Percentiles rank a stretch among this genome's conserved stretches.
These are phyloP conservation scores for Clarias gariepinus DNA, from an alignment of 2,113 vertebrate species.

Conservation along the genomic window DNA sequence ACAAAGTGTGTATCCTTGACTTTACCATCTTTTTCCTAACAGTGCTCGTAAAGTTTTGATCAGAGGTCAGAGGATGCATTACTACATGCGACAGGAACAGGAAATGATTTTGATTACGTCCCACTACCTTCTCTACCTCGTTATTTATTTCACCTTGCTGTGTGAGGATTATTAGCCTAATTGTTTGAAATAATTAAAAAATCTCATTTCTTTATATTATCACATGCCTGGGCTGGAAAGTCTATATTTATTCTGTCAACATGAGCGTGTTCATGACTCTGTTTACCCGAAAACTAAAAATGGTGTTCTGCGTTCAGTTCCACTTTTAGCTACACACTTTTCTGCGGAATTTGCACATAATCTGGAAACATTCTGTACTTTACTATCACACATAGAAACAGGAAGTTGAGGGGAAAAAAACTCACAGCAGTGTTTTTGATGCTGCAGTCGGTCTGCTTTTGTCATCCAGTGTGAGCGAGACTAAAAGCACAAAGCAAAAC, in stretches of 20 bases:
- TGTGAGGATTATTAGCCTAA: not conserved
- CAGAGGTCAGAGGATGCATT: not conserved
- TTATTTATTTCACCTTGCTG: not conserved
- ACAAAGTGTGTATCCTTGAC: not conserved
- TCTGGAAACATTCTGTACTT: not conserved
- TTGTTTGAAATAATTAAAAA: not conserved
- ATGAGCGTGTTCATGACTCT: not conserved
- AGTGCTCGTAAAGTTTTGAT: not conserved
- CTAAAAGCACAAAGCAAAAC: not conserved
- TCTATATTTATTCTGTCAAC: not conserved
- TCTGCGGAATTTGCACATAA: not conserved
- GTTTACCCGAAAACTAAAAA: not conserved
- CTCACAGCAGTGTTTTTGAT: not conserved
- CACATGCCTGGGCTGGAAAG: not conserved
- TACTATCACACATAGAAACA: not conserved
- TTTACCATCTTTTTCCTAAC: not conserved
- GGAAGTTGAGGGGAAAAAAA: not conserved
- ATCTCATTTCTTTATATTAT: not conserved
- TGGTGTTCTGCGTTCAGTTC: not conserved
- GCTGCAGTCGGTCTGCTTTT: not conserved
- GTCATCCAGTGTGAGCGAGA: no score
- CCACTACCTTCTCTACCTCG: not conserved
- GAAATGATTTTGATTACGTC: not conserved
- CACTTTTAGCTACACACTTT: not conserved
- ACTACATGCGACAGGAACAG: not conserved